Evolutionary conservation across 1,140 invertebrate species (phyloP).

Genomic region (Drosophila sproati): DNA sequence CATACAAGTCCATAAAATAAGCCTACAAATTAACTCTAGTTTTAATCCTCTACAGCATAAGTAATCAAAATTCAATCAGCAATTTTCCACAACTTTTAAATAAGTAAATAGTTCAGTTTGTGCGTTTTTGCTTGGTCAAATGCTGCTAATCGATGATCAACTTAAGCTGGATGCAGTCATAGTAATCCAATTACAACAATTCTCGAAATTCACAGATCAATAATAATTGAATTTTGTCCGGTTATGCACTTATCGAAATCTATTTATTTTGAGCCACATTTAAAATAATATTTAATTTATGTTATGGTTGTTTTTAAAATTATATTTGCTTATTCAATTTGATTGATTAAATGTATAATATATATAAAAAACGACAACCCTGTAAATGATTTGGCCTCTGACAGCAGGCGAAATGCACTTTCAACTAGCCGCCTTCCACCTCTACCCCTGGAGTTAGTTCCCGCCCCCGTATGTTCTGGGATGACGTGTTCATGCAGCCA

Average conservation of each 20-base stretch:
- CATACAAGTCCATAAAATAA: constrained; percentile 23
- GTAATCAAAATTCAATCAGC: constrained; percentile 17
- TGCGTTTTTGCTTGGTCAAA: too few relatives aligned
- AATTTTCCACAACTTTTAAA: constrained; percentile 1
- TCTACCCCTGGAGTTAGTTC: constrained; percentile 5
- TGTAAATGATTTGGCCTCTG: constrained; percentile 31
- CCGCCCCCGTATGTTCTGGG: constrained; percentile 1
- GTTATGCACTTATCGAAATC: too few relatives aligned
- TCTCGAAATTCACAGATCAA: too few relatives aligned
- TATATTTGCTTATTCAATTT: too few relatives aligned
- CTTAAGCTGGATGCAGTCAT: too few relatives aligned
- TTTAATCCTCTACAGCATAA: constrained; percentile 5
- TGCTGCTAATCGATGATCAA: too few relatives aligned
- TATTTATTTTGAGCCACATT: too few relatives aligned
- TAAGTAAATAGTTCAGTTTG: not conserved
- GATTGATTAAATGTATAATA: not conserved
- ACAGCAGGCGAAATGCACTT: constrained; percentile 27
- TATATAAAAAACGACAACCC: constrained; percentile 48
- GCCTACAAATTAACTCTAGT: constrained; percentile 5
- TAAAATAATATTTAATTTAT: too few relatives aligned
- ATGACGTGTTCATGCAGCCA: constrained; percentile 77
- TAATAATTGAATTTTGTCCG: too few relatives aligned
- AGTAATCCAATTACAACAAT: too few relatives aligned
- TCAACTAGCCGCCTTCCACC: constrained; percentile 2
- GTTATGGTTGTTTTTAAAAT: too few relatives aligned